Evolutionary conservation across 2,888 invertebrate species (phyloP).

Genomic region (Drosophila monieri): DNA sequence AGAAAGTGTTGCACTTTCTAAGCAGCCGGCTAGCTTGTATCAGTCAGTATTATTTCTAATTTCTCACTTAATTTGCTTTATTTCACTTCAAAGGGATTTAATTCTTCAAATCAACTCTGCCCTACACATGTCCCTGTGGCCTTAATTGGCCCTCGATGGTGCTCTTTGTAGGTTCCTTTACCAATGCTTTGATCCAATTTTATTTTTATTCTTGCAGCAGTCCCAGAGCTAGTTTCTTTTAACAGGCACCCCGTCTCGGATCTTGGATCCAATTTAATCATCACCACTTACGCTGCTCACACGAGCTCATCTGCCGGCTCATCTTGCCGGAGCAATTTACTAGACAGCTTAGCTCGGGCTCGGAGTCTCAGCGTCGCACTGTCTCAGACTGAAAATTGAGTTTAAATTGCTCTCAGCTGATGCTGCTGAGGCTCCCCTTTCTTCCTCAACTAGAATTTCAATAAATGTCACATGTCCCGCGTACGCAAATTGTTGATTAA

Average conservation of each 20-base stretch:
- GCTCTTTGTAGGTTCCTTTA: not conserved
- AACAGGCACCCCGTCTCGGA: slow-evolving; percentile 1
- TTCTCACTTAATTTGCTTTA: not conserved
- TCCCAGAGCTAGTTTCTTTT: slow-evolving; percentile 22
- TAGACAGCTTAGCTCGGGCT: not conserved
- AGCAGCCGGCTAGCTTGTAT: not conserved
- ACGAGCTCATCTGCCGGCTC: slow-evolving; percentile 40
- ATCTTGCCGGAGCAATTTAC: slow-evolving; percentile 41
- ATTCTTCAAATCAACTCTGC: slow-evolving; percentile 1
- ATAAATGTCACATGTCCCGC: slow-evolving; percentile 73
- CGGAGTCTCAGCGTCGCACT: not conserved
- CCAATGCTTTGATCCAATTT: slow-evolving; percentile 18
- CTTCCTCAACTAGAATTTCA: slow-evolving; percentile 57
- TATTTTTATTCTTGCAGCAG: slow-evolving; percentile 6
- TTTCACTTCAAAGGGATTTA: not conserved
- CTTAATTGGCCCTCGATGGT: slow-evolving; percentile 1
- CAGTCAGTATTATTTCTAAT: not conserved
- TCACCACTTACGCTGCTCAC: slow-evolving; percentile 25
- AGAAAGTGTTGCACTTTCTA: slow-evolving; percentile 3
- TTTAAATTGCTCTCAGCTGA: slow-evolving; percentile 56
- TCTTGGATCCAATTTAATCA: slow-evolving; percentile 38
- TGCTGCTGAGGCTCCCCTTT: slow-evolving; percentile 19
- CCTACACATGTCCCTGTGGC: not conserved
- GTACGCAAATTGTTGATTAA: slow-evolving; percentile 70
- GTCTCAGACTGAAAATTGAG: slow-evolving; percentile 45